These are phyloP conservation scores for Probosciger aterrimus DNA, from an alignment of 2,113 vertebrate genomes.

Conservation along the genomic window DNA sequence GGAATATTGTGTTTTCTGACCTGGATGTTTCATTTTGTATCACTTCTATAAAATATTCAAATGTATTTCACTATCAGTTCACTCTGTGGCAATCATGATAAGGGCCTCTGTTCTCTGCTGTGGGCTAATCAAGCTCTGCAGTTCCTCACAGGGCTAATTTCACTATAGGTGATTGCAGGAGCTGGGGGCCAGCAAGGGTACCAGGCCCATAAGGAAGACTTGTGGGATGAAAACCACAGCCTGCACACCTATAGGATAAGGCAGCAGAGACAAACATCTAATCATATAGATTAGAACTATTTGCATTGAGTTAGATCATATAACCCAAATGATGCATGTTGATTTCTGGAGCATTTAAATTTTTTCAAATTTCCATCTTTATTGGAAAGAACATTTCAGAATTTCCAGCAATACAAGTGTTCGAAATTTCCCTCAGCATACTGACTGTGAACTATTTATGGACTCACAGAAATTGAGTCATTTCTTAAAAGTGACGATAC, in stretches of 20 bases:
- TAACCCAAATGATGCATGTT: background rate
- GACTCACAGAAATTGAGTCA: background rate
- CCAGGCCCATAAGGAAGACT: accelerated
- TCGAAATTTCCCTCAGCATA: background rate
- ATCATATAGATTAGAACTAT: background rate
- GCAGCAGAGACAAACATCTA: background rate
- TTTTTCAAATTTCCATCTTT: background rate
- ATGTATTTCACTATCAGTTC: background rate
- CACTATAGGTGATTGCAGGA: background rate
- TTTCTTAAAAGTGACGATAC: background rate
- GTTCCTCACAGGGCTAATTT: background rate
- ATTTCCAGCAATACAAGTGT: background rate
- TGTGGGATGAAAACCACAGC: background rate
- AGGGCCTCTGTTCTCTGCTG: background rate
- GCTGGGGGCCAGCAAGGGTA: background rate
- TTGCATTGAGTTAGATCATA: background rate
- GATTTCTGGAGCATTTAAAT: background rate
- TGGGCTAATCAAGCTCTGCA: background rate
- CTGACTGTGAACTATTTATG: background rate
- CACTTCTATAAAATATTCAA: background rate
- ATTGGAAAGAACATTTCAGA: background rate
- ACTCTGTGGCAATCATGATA: background rate
- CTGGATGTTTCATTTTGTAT: background rate
- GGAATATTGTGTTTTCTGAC: background rate
- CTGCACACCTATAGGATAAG: background rate